phyloP scores from a whole-genome alignment of 2,113 vertebrate genomes.

The Carettochelys insculpta region DNA sequence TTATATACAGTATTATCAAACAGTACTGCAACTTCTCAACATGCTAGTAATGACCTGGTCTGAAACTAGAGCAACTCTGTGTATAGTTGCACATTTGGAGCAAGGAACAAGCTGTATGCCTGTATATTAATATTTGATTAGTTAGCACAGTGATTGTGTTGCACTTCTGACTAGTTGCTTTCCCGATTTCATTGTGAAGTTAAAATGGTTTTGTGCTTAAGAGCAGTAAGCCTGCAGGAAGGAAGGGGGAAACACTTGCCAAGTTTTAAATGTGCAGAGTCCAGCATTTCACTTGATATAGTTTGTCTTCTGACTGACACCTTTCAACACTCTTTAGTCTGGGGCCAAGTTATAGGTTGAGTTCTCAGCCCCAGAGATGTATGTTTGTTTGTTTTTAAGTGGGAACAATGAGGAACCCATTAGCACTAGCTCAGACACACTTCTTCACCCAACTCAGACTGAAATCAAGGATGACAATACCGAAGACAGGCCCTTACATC shows the following conservation, averaged over 20 bases:
- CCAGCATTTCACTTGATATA: not conserved
- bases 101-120: not conserved
- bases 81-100: not conserved
- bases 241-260: not conserved
- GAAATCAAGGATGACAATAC: not conserved
- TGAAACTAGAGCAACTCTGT: not conserved
- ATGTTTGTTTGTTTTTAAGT: slow-evolving; percentile 52
- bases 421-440: not conserved
- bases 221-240: not conserved
- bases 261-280: not conserved
- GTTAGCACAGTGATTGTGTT: not conserved
- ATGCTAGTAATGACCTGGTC: not conserved
- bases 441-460: not conserved
- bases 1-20: not conserved
- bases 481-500: not conserved
- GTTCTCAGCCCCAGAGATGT: slow-evolving; percentile 71
- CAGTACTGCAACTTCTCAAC: not conserved
- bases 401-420: slow-evolving; percentile 36
- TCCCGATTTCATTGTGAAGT: slow-evolving; percentile 73
- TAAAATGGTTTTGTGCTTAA: slow-evolving; percentile 52
- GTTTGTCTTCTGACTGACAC: slow-evolving; percentile 17
- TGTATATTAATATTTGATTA: not conserved
- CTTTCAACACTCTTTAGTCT: not conserved
- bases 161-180: slow-evolving; percentile 43
- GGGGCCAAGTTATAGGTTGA: slow-evolving; percentile 32